These are phyloP conservation scores for Cataglyphis hispanica DNA, from an alignment of 1,140 invertebrate species.

Conservation along the genomic window DNA sequence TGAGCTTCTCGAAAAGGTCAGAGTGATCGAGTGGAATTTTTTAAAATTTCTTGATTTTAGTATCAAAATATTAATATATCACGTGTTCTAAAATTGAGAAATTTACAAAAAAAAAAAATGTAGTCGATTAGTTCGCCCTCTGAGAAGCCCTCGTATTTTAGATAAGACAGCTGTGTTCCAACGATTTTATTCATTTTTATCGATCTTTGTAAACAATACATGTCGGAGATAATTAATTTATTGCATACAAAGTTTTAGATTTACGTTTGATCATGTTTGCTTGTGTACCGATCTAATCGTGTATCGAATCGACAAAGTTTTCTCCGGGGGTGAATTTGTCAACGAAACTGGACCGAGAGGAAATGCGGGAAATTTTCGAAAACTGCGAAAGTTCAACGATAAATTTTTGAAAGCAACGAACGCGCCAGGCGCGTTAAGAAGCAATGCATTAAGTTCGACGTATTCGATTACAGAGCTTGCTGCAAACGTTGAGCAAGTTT, in stretches of 20 bases:
- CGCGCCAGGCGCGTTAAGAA: conserved; percentile 12
- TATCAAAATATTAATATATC: no score
- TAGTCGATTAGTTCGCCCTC: no score
- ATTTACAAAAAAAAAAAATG: no score
- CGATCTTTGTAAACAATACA: neutral
- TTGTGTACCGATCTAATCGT: conserved; percentile 26
- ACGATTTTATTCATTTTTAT: neutral
- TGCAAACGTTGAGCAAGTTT: conserved; percentile 43
- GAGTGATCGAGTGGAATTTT: no score
- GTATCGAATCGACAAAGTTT: conserved; percentile 17
- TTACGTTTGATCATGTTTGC: conserved; percentile 15
- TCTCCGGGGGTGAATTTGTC: conserved; percentile 38
- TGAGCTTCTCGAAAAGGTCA: no score
- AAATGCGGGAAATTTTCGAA: conserved; percentile 30
- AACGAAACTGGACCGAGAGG: conserved; percentile 32
- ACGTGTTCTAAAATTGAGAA: no score
- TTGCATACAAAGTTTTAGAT: conserved; percentile 1
- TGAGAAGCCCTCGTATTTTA: neutral
- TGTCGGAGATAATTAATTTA: neutral
- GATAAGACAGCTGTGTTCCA: neutral
- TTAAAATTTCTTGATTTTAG: no score
- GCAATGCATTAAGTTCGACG: conserved; percentile 57
- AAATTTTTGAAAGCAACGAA: conserved; percentile 44
- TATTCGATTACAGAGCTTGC: conserved; percentile 48
- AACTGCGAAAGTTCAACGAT: conserved; percentile 45